Evolutionary conservation across 2,113 vertebrate species (phyloP).

Genomic region (Rostratula benghalensis): DNA sequence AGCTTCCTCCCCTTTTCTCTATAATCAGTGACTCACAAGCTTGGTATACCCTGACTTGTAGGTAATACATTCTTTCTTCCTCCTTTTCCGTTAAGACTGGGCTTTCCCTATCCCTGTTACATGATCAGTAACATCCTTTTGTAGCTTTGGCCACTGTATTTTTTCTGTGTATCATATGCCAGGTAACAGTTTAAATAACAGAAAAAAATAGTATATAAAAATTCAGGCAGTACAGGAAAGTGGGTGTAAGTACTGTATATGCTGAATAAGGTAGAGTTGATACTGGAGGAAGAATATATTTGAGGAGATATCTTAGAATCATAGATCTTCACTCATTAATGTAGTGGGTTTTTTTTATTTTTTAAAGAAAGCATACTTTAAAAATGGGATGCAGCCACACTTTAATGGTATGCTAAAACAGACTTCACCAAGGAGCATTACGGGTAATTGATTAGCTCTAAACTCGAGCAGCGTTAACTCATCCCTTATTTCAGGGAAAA

Average conservation of each 20-base stretch:
- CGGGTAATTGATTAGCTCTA: conserved; percentile 20
- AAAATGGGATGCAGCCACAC: not conserved
- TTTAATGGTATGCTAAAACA: not conserved
- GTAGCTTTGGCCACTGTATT: not conserved
- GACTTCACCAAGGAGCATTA: not conserved
- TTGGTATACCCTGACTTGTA: not conserved
- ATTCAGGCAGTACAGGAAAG: not conserved
- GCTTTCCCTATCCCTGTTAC: not conserved
- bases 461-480: not conserved
- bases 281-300: not conserved
- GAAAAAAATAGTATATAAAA: not conserved
- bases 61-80: not conserved
- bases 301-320: not conserved
- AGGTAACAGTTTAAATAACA: not conserved
- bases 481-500: conserved; percentile 7
- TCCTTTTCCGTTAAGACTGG: not conserved
- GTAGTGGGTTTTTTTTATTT: not conserved
- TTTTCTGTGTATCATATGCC: not conserved
- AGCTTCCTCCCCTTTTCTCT: not conserved
- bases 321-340: not conserved
- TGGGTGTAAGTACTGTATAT: not conserved
- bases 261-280: not conserved
- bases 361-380: not conserved
- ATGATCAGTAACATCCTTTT: not conserved
- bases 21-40: not conserved